These are phyloP conservation scores for Oryzias sinensis DNA, from an alignment of 2,797 vertebrate species.

Conservation along the genomic window DNA sequence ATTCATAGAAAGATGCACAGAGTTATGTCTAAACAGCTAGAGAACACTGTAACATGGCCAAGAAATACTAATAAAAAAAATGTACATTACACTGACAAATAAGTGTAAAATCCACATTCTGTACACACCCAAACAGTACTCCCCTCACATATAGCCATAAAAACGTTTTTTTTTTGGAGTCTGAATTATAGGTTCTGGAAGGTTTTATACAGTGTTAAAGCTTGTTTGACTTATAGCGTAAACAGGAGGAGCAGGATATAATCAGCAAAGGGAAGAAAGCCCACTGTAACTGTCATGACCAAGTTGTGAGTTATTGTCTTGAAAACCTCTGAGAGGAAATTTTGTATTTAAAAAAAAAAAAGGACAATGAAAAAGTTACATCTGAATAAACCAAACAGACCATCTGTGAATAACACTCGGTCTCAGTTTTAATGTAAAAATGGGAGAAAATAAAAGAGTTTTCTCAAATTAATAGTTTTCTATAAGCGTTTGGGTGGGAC, in stretches of 20 bases:
- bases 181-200: conserved; percentile 39
- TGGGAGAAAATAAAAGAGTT: no score
- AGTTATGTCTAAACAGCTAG: conserved; percentile 24
- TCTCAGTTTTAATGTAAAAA: no score
- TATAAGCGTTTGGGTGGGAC: no score
- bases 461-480: no score
- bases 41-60: conserved; percentile 26
- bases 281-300: background rate
- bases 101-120: conserved; percentile 14
- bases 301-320: background rate
- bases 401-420: no score
- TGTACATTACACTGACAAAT: background rate
- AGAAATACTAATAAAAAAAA: conserved; percentile 26
- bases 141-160: conserved; percentile 25
- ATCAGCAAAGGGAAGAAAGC: background rate
- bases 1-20: conserved; percentile 18
- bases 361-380: no score
- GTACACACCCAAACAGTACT: conserved; percentile 33
- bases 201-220: conserved; percentile 14
- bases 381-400: no score
- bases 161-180: conserved; percentile 38
- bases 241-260: background rate
- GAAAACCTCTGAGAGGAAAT: no score
- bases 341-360: background rate
- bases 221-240: conserved; percentile 1